phyloP scores from a whole-genome alignment of 2,888 invertebrate genomes.

The Icerya purchasi region DNA sequence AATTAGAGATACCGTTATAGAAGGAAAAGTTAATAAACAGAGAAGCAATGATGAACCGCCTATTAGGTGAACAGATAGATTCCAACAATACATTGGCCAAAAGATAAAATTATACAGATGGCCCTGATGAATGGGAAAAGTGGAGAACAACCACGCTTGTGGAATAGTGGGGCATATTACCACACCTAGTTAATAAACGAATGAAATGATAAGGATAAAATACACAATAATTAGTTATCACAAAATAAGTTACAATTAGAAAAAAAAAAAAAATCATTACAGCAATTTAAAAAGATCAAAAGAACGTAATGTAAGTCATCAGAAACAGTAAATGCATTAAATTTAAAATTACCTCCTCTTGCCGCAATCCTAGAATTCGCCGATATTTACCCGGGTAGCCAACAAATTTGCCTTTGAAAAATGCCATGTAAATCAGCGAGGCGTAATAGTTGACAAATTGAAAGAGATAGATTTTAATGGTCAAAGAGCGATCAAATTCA shows the following conservation, averaged over 20 bases:
- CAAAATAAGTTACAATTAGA: not conserved
- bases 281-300: not conserved
- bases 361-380: conserved; percentile 47
- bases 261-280: not conserved
- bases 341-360: conserved; percentile 52
- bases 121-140: too few species aligned
- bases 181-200: too few species aligned
- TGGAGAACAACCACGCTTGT: too few species aligned
- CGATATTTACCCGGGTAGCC: conserved; percentile 62
- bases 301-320: not conserved
- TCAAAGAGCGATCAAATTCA: conserved; percentile 84
- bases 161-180: too few species aligned
- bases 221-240: not conserved
- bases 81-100: too few species aligned
- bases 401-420: conserved; percentile 68
- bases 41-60: too few species aligned
- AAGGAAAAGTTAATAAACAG: too few species aligned
- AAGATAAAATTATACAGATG: too few species aligned
- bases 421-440: conserved; percentile 87
- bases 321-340: not conserved
- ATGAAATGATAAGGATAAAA: too few species aligned
- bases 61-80: too few species aligned
- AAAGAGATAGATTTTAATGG: conserved; percentile 78
- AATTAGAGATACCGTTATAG: too few species aligned
- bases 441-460: conserved; percentile 96